Base-by-base conservation (phyloP, 2,888 invertebrate genomes). In the Synanthedon myopaeformis region DNA sequence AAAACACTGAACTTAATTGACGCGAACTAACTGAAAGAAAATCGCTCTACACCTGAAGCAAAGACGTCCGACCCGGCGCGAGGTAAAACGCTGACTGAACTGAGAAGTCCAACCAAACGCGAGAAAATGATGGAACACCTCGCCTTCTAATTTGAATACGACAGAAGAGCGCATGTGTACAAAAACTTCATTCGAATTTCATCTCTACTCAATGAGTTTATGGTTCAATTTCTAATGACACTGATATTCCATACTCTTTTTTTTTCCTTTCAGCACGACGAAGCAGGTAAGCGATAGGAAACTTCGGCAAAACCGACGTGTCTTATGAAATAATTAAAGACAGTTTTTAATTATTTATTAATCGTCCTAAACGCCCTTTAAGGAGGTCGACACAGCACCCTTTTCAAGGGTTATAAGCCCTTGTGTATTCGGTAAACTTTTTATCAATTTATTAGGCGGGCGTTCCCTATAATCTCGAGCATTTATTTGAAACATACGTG, bases 111-210 rank as follows among this genome's bases (percentile, higher is more conserved):
- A 10, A 35, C 35, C 35, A 10, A 35, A 62, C 56, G 50, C 58
- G 69, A 70, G 72, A 64, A 74, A 76, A 74, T 74, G 67, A 75
- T 72, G 66, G 68, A 77, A 76, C 76, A 77, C 76, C 76, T 74
- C 65, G 60, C 62, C 64, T 62, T 64, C 59, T 55, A 58, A 57
- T 59, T 57, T 56, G 48, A 60, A 69, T 61, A 56, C 65, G 59
- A 56, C 50, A 65, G 57, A 66, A 75, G 59, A 65, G 64, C 72
- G 58, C 65, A 78, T 69, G 67, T 65, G 59, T 51, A 51, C 3
- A 14, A 14, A 17, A 2, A 12, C 0, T 2, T 0, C 53, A 53
- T 35, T 42, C 42, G 0, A 35, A 66, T 56, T 62, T 54, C 54
- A 35, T 41, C 56, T 56, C 52, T 58, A 51, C 13, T 0, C 0